Evolutionary conservation across 35 echinoderm and acorn worm species (phyloP).

Genomic region (Acanthaster planci): DNA sequence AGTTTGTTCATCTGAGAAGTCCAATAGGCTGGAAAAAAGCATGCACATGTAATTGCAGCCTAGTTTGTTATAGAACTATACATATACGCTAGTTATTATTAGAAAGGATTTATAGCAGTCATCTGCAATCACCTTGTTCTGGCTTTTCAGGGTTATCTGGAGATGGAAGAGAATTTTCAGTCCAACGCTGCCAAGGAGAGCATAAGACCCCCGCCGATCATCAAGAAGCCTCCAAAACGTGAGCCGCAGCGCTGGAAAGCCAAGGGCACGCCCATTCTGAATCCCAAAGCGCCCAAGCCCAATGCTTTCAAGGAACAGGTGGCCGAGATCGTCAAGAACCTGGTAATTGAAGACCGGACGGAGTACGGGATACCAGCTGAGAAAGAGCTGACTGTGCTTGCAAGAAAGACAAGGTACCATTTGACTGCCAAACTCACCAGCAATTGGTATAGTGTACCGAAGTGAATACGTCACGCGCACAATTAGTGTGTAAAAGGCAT

Average conservation of each 20-base stretch:
- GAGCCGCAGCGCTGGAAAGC: conserved; percentile 55
- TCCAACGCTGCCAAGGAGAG: conserved; percentile 90
- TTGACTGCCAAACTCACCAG: no score
- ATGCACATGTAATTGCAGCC: no score
- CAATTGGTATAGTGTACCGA: no score
- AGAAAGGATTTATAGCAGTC: no score
- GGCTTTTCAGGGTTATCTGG: conserved; percentile 74
- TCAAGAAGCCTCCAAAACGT: conserved; percentile 54
- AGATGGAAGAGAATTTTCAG: conserved; percentile 64
- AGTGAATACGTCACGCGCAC: no score
- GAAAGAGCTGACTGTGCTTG: conserved; percentile 64
- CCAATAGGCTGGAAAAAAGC: no score
- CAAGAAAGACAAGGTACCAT: conserved; percentile 77
- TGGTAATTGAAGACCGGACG: conserved; percentile 75
- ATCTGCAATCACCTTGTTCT: no score
- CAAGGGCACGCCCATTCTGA: conserved; percentile 4
- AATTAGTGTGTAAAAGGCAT: no score
- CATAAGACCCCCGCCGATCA: conserved; percentile 45
- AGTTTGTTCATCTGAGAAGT: no score
- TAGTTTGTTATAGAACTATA: no score
- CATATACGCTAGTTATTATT: no score
- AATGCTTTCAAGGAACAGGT: conserved; percentile 56
- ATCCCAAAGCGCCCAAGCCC: conserved; percentile 13
- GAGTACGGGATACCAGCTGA: conserved; percentile 85
- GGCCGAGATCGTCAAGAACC: conserved; percentile 70